Base-by-base conservation (phyloP, 2,888 invertebrate genomes). In the Trachelus stipa region DNA sequence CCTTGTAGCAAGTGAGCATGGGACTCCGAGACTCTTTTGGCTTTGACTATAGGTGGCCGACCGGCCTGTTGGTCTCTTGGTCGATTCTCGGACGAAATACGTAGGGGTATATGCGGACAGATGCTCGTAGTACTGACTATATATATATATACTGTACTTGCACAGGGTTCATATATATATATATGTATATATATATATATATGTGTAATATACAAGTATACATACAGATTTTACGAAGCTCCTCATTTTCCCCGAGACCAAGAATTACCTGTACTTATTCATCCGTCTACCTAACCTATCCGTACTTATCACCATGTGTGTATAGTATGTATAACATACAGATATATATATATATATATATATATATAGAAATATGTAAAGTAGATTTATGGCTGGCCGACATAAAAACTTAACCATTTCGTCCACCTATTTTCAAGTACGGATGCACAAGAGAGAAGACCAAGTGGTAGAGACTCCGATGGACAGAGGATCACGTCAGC, bases 41-140 rank as follows among this genome's bases (percentile, higher is more conserved):
- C 56, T 56, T 56, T 56, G 56, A 56, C 56, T 56, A 56, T 56
- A 56, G 23, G 9, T 56, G 15, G 23, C 56, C 56, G 56, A 23
- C 56, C 56, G 23, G 56, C 56, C 56, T 56, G 56, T 56, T 56
- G 56, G 56, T 56, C 56, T 56, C 56, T 56, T 56, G 77, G 77
- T 77, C 77, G 77, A 77, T 77, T 40, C 74, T 74, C 77, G 33
- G 69, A 68, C 71, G 77, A 77, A 77, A 77, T 77, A 77, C 74
- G 37, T 68, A 79, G 15, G 34, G 76, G 12, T 35, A 35, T 35
- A 34, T 79, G n/a, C 69, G 34, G 56, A 56, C 56, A 23, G 56
- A 56, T 56, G 56, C 6, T 9, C 2, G 9, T 56, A 23, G 23
- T 56, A 23, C 23, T 9, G 23, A 56, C 23, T 56, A 6, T 23